Conservation (phyloP, 2,113 vertebrate species). For the Labeo rohita region DNA sequence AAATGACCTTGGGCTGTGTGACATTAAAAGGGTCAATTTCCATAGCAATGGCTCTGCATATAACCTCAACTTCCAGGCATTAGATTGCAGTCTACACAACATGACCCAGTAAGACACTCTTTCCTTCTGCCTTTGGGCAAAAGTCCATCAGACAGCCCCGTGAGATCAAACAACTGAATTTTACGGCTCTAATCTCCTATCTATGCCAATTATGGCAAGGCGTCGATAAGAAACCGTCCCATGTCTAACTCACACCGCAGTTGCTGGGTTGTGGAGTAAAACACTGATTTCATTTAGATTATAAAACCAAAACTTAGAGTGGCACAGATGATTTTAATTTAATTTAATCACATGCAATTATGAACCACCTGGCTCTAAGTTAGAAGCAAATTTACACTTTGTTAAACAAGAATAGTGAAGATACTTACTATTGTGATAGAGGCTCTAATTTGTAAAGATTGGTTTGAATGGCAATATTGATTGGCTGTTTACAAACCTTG, state of each 20-base stretch:
- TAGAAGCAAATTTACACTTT: not conserved
- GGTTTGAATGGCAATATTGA: not conserved
- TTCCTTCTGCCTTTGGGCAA: constrained; percentile 5
- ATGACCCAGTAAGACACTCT: not conserved
- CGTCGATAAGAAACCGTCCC: constrained; percentile 18
- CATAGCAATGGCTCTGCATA: not conserved
- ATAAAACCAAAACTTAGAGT: not conserved
- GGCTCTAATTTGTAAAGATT: not conserved
- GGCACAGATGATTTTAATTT: not conserved
- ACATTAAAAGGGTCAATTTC: constrained; percentile 17
- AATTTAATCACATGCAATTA: not conserved
- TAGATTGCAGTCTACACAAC: not conserved
- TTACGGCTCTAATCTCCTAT: constrained; percentile 48
- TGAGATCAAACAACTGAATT: constrained; percentile 43
- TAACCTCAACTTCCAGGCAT: not conserved
- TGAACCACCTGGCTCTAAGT: not conserved
- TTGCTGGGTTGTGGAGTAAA: not conserved
- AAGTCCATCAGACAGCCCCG: constrained; percentile 18
- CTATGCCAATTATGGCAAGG: constrained; percentile 17
- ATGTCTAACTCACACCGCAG: not conserved
- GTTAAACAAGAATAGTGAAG: not conserved
- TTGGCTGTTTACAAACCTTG: not conserved
- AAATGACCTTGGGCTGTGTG: constrained; percentile 33
- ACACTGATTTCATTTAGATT: not conserved
- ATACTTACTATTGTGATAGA: not conserved